These are phyloP conservation scores for Osmerus eperlanus DNA, from an alignment of 2,113 vertebrate genomes.

Conservation along the genomic window DNA sequence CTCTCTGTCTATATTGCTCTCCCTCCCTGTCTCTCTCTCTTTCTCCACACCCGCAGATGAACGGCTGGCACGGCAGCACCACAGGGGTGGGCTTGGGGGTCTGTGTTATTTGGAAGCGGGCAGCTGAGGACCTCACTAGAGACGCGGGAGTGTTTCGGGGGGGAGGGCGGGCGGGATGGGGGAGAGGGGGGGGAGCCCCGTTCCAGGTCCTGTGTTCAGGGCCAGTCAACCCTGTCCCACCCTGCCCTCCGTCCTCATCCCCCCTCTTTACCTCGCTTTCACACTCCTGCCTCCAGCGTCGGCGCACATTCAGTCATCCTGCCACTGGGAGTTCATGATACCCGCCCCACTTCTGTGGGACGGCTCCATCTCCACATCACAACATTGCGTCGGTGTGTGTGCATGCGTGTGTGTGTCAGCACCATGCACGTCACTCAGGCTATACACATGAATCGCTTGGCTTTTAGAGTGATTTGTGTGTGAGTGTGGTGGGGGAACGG, in stretches of 20 bases:
- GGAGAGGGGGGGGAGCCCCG: constrained; percentile 4
- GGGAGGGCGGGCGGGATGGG: constrained; percentile 26
- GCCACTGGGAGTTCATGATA: constrained; percentile 54
- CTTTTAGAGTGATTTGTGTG: not conserved
- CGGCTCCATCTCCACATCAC: constrained; percentile 16
- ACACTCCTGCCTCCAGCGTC: constrained; percentile 42
- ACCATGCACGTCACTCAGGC: no score
- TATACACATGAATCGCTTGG: no score
- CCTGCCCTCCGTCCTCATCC: constrained; percentile 38
- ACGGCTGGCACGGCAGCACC: constrained; percentile 5
- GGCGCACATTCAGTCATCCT: constrained; percentile 44
- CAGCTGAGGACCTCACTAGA: constrained; percentile 50
- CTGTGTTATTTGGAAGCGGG: constrained; percentile 40
- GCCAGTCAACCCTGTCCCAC: constrained; percentile 62
- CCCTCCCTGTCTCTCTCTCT: not conserved
- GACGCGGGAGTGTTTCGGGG: constrained; percentile 35
- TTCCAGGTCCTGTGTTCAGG: constrained; percentile 54
- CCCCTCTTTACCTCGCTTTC: constrained; percentile 45
- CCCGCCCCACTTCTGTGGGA: constrained; percentile 45
- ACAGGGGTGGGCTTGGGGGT: constrained; percentile 22
- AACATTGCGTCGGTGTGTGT: constrained; percentile 17
- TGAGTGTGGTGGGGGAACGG: not conserved
- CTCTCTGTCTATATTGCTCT: not conserved
- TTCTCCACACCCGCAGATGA: constrained; percentile 9
- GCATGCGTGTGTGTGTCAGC: not conserved